Conservation (phyloP, 2,797 vertebrate genomes). For the Halcyon badia region DNA sequence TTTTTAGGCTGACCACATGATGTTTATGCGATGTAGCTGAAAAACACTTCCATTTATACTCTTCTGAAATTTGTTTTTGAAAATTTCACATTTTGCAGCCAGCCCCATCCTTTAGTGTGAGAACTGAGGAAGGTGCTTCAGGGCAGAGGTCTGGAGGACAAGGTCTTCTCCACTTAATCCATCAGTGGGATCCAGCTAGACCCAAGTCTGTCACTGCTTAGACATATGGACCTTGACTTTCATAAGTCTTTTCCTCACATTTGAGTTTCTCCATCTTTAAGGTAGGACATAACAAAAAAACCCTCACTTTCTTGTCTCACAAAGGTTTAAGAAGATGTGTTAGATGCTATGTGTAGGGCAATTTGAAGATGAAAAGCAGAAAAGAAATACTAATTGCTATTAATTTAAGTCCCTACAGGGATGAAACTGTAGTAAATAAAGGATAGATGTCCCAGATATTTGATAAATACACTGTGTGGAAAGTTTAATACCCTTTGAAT, state of each 20-base stretch:
- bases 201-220: not conserved
- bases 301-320: not conserved
- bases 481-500: not conserved
- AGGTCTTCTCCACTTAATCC: not conserved
- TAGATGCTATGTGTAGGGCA: not conserved
- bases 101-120: not conserved
- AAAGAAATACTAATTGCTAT: not conserved
- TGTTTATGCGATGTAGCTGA: not conserved
- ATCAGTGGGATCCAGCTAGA: not conserved
- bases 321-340: not conserved
- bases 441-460: not conserved
- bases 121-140: not conserved
- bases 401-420: not conserved
- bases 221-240: not conserved
- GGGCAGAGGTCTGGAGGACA: not conserved
- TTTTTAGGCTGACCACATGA: not conserved
- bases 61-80: not conserved
- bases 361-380: not conserved
- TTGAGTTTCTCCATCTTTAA: not conserved
- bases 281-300: not conserved
- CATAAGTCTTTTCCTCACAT: not conserved
- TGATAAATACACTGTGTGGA: rapidly evolving
- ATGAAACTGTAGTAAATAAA: not conserved
- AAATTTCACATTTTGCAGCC: not conserved
- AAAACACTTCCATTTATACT: not conserved